Percentiles rank a stretch among this genome's conserved stretches.
Evolutionary conservation across 2,888 invertebrate species (phyloP).

Genomic region (Yponomeuta malinellus): DNA sequence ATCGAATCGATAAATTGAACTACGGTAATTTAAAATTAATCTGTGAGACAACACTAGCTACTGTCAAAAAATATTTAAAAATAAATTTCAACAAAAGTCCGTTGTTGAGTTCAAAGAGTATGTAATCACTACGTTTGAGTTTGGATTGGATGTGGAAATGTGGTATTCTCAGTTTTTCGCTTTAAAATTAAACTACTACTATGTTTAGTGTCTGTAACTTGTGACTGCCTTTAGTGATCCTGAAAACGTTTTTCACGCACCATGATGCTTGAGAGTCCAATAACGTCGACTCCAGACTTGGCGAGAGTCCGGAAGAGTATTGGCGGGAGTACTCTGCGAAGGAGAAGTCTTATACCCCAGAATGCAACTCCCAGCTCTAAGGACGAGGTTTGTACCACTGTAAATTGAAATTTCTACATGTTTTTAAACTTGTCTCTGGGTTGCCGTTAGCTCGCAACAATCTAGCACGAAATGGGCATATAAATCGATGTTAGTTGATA

Average conservation of each 20-base stretch:
- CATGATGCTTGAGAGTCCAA: constrained; percentile 49
- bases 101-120: background rate
- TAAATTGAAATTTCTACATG: background rate
- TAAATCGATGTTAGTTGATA: too few species aligned
- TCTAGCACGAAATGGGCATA: too few species aligned
- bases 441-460: too few species aligned
- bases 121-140: too few species aligned
- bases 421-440: too few species aligned
- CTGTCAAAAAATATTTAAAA: background rate
- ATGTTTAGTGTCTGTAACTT: background rate
- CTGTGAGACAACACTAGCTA: background rate
- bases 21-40: background rate
- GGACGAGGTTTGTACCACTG: constrained; percentile 45
- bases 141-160: background rate
- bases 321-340: constrained; percentile 56
- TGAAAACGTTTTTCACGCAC: background rate
- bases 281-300: constrained; percentile 47
- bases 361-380: constrained; percentile 32
- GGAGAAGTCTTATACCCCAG: constrained; percentile 55
- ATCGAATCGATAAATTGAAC: too few species aligned
- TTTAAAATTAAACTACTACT: background rate
- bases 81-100: background rate
- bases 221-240: background rate
- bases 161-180: background rate
- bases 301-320: constrained; percentile 40